Conservation (phyloP, 2,113 vertebrate genomes). For the Scomber scombrus region DNA sequence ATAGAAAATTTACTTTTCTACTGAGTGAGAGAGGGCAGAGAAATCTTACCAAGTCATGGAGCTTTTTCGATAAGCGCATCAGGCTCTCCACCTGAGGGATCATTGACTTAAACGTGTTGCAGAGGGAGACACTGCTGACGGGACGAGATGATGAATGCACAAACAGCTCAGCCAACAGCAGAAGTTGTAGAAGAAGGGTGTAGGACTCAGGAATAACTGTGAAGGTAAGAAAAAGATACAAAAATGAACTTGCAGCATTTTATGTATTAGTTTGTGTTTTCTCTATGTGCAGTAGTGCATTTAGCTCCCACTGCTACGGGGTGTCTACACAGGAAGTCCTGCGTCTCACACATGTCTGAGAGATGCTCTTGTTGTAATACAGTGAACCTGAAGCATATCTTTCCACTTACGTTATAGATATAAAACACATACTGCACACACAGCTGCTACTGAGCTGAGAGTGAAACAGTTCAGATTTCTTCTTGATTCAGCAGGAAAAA, state of each 20-base stretch:
- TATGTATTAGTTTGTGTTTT: neutral
- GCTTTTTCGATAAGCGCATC: neutral
- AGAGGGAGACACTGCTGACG: neutral
- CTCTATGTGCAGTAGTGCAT: too few relatives aligned
- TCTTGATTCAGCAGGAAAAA: conserved; percentile 24
- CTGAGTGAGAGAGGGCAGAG: too few relatives aligned
- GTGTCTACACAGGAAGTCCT: too few relatives aligned
- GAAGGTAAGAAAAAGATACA: conserved; percentile 17
- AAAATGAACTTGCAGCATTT: neutral
- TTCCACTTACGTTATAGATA: too few relatives aligned
- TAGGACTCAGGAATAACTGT: conserved; percentile 60
- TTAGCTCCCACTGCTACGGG: too few relatives aligned
- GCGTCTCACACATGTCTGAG: too few relatives aligned
- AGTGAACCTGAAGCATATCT: too few relatives aligned
- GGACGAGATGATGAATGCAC: conserved; percentile 41
- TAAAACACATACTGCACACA: too few relatives aligned
- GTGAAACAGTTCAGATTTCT: neutral
- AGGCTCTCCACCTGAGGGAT: conserved; percentile 41
- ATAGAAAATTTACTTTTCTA: too few relatives aligned
- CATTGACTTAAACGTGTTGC: conserved; percentile 33
- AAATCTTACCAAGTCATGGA: conserved; percentile 53
- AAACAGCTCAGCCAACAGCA: conserved; percentile 72
- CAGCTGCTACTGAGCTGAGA: neutral
- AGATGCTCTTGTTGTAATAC: too few relatives aligned
- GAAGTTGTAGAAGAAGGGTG: conserved; percentile 62